phyloP scores from a whole-genome alignment of 2,888 invertebrate genomes.

The Cephus rjabovi region DNA sequence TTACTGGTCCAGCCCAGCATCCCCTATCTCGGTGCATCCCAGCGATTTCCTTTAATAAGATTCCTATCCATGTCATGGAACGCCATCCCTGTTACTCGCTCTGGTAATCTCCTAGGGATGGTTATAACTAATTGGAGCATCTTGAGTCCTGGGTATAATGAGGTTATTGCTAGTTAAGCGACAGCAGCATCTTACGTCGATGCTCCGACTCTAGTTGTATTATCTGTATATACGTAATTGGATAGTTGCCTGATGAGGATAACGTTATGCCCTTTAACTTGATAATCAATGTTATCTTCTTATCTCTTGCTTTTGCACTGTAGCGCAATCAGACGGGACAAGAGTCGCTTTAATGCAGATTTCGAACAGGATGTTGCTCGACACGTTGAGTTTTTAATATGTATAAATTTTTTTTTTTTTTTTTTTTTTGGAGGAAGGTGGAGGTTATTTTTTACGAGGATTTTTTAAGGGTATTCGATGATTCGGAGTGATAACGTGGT shows the following conservation, averaged over 20 bases:
- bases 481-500: not conserved
- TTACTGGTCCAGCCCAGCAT: not conserved
- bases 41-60: not conserved
- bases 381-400: not conserved
- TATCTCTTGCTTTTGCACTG: not conserved
- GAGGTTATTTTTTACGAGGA: not conserved
- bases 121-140: not conserved
- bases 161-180: not conserved
- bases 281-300: not conserved
- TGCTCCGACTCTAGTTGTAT: not conserved
- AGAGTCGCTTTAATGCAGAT: not conserved
- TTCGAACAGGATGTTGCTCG: too few relatives aligned
- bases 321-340: not conserved
- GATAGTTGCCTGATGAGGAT: not conserved
- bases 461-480: not conserved
- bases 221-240: not conserved
- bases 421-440: too few relatives aligned
- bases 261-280: not conserved
- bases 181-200: not conserved
- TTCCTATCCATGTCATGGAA: not conserved
- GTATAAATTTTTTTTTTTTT: not conserved
- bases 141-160: not conserved
- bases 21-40: not conserved
- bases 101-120: not conserved
- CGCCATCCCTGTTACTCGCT: not conserved